Conservation (phyloP, 2,113 vertebrate genomes). For the Calonectris borealis region DNA sequence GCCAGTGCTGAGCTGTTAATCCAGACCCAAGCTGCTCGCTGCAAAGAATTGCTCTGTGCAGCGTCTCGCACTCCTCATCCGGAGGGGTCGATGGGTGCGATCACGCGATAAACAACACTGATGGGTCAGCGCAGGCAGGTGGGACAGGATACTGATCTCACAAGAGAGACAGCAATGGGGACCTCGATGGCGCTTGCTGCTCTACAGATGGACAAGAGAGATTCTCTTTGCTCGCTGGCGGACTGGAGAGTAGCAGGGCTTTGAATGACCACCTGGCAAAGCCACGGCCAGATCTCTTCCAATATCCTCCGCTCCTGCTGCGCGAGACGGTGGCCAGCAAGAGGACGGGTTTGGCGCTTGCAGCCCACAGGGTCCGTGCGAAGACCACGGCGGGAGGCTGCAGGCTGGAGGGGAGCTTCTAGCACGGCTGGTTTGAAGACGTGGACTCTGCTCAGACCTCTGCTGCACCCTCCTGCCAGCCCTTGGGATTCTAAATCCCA, state of each 20-base stretch:
- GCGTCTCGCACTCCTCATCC: neutral
- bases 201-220: neutral
- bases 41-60: neutral
- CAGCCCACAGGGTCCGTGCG: neutral
- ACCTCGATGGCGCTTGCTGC: accelerated
- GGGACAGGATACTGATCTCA: neutral
- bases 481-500: neutral
- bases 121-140: neutral
- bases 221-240: neutral
- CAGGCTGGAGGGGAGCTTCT: neutral
- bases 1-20: neutral
- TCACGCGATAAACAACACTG: accelerated
- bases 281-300: neutral
- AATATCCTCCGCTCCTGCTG: neutral
- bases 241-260: neutral
- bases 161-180: neutral
- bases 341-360: neutral
- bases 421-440: neutral
- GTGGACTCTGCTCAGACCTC: neutral
- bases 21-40: neutral
- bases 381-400: neutral
- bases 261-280: neutral
- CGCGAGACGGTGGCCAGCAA: neutral
- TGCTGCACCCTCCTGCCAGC: neutral
- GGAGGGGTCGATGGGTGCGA: neutral